These are phyloP conservation scores for Troglohyphantes excavatus DNA, from an alignment of 2,888 invertebrate species.

Conservation along the genomic window DNA sequence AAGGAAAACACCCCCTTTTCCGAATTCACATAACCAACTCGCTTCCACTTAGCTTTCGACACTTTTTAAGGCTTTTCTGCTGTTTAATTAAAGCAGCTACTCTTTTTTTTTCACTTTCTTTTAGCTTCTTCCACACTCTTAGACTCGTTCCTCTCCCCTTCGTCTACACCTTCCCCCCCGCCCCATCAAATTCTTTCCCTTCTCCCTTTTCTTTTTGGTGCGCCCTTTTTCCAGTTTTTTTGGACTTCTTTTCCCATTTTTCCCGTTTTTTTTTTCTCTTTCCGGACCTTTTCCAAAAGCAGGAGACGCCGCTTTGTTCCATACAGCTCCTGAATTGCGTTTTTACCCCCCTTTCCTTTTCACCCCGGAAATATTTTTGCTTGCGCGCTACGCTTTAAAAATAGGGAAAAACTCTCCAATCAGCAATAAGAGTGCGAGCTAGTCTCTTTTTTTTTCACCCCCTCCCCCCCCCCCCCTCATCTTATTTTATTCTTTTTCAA, in stretches of 20 bases:
- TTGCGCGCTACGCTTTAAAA: constrained; percentile 68
- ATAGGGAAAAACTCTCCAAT: constrained; percentile 67
- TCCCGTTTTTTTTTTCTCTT: constrained; percentile 4
- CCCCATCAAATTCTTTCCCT: constrained; percentile 52
- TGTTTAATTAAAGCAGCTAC: constrained; percentile 78
- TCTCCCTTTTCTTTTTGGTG: constrained; percentile 25
- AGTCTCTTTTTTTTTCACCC: constrained; percentile 18
- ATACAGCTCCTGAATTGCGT: constrained; percentile 66
- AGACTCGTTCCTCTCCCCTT: not conserved
- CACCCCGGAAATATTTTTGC: constrained; percentile 29
- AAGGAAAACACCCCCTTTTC: constrained; percentile 71
- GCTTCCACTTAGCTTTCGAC: constrained; percentile 76
- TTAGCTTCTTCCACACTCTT: constrained; percentile 49
- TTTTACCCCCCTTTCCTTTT: constrained; percentile 34
- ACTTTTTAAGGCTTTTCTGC: constrained; percentile 77
- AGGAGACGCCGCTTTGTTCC: constrained; percentile 57
- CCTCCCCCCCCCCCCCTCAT: not conserved
- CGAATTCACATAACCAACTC: constrained; percentile 68
- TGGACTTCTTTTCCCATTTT: constrained; percentile 34
- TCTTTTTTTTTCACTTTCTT: constrained; percentile 51
- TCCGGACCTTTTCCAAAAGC: constrained; percentile 50
- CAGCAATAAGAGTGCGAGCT: constrained; percentile 60
- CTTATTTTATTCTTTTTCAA: not conserved
- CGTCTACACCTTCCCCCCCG: not conserved
- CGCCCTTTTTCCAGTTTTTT: constrained; percentile 60